Evolutionary conservation across 2,888 invertebrate species (phyloP).

Genomic region (Theodoxus fluviatilis): DNA sequence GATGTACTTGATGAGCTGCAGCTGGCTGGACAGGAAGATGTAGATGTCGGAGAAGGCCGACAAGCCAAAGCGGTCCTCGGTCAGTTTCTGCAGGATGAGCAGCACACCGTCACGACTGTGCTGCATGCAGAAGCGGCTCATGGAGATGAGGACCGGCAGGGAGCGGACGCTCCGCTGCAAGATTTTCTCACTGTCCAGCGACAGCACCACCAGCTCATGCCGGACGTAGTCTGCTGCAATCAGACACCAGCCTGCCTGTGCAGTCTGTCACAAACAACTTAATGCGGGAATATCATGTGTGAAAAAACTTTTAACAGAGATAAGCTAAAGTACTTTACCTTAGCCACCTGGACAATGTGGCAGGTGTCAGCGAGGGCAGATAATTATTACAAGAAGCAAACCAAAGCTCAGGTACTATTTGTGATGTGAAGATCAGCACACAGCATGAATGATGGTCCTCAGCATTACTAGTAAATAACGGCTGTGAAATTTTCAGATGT

Average conservation of each 20-base stretch:
- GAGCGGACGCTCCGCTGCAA: conserved; percentile 33
- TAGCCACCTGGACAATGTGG: too few relatives aligned
- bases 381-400: too few relatives aligned
- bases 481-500: too few relatives aligned
- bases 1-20: conserved; percentile 35
- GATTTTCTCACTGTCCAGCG: conserved; percentile 23
- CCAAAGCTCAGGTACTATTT: too few relatives aligned
- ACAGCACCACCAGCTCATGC: conserved; percentile 34
- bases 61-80: conserved; percentile 35
- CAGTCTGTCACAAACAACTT: conserved; percentile 36
- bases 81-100: conserved; percentile 38
- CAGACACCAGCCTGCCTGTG: too few relatives aligned
- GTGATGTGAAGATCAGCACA: too few relatives aligned
- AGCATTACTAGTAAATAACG: too few relatives aligned
- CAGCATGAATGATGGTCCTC: too few relatives aligned
- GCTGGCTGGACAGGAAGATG: conserved; percentile 33
- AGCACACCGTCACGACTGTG: conserved; percentile 35
- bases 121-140: conserved; percentile 35
- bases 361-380: too few relatives aligned
- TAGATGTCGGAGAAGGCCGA: conserved; percentile 36
- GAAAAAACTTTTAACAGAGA: too few relatives aligned
- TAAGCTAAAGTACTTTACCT: too few relatives aligned
- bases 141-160: conserved; percentile 34
- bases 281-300: conserved; percentile 32
- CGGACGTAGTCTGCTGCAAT: too few relatives aligned